Evolutionary conservation across 1,140 invertebrate genomes (phyloP).

Genomic region (Aradophagus sp.): DNA sequence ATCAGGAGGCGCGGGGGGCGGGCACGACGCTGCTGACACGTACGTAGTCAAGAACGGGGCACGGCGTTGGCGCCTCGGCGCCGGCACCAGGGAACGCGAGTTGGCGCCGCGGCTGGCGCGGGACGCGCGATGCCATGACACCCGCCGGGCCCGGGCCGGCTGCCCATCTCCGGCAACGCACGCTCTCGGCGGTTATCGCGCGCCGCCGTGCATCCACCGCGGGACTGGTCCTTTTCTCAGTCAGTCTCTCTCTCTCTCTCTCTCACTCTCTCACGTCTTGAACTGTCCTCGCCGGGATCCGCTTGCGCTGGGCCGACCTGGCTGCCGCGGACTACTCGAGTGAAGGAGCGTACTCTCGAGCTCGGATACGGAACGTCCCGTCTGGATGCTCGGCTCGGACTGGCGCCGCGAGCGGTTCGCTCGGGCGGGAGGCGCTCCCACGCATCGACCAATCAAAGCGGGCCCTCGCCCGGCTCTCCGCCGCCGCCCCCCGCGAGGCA

Average conservation of each 20-base stretch:
- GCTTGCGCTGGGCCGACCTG: neutral
- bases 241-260: too few species aligned
- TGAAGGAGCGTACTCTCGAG: slow-evolving; percentile 1
- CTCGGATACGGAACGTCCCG: slow-evolving; percentile 47
- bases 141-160: slow-evolving; percentile 24
- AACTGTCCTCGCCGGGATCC: neutral
- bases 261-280: neutral
- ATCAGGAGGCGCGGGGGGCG: too few species aligned
- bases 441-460: slow-evolving; percentile 71
- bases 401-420: slow-evolving; percentile 63
- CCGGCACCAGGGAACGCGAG: slow-evolving; percentile 43
- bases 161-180: slow-evolving; percentile 16
- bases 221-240: too few species aligned
- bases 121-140: slow-evolving; percentile 38
- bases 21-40: too few species aligned
- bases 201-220: neutral
- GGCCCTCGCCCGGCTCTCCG: slow-evolving; percentile 33
- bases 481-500: slow-evolving; percentile 44
- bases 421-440: slow-evolving; percentile 73
- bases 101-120: slow-evolving; percentile 36
- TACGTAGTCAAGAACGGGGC: too few species aligned
- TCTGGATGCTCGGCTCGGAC: slow-evolving; percentile 70
- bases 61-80: too few species aligned
- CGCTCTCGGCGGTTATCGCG: neutral
- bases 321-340: slow-evolving; percentile 4